phyloP scores from a whole-genome alignment of 2,888 invertebrate genomes.

The Drosophila monieri region DNA sequence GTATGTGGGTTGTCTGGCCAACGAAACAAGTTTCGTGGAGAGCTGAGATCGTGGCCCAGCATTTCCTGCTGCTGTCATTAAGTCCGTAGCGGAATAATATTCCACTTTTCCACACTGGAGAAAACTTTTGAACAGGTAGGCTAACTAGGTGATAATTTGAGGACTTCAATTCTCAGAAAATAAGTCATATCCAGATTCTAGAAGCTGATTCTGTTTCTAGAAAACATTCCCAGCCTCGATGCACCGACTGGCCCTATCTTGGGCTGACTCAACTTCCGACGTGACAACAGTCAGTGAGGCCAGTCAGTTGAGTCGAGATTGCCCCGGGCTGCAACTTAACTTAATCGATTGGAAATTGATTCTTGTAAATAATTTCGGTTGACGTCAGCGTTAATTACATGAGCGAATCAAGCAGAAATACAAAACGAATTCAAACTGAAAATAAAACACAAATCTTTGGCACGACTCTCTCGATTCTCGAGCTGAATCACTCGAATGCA shows the following conservation, averaged over 20 bases:
- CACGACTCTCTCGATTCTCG: slow-evolving; percentile 58
- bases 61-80: slow-evolving; percentile 44
- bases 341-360: slow-evolving; percentile 77
- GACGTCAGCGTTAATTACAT: slow-evolving; percentile 78
- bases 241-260: slow-evolving; percentile 1
- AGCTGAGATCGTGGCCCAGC: slow-evolving; percentile 45
- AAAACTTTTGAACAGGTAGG: neutral
- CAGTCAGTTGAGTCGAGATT: slow-evolving; percentile 26
- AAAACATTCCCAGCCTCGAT: no score
- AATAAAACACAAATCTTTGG: slow-evolving; percentile 47
- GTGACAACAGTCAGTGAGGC: slow-evolving; percentile 60
- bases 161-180: neutral
- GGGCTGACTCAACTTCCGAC: slow-evolving; percentile 71
- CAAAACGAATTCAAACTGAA: slow-evolving; percentile 8
- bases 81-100: slow-evolving; percentile 14
- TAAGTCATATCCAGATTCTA: neutral
- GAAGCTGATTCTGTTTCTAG: neutral
- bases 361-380: slow-evolving; percentile 73
- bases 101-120: slow-evolving; percentile 23
- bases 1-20: slow-evolving; percentile 28
- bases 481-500: slow-evolving; percentile 71
- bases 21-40: slow-evolving; percentile 37
- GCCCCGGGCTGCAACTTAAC: slow-evolving; percentile 39
- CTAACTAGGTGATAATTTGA: neutral
- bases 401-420: slow-evolving; percentile 16